Base-by-base conservation (phyloP, 1,140 invertebrate genomes). In the Pantala flavescens region DNA sequence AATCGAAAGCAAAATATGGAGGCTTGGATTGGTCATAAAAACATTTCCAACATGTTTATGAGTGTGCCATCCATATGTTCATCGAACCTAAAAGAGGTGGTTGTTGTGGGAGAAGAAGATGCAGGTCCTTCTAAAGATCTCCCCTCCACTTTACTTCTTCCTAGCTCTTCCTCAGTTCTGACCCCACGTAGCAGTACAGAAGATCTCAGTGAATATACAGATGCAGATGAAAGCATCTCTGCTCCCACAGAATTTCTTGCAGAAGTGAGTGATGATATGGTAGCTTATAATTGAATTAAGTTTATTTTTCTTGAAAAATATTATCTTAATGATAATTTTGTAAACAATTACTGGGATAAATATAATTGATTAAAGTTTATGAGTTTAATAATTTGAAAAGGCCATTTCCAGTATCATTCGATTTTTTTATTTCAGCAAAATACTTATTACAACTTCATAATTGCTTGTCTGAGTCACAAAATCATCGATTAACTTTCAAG, bases 201-300 rank as follows among this genome's bases (percentile, higher is more conserved):
- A 77, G 84, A 84, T 77, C 76, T 85, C 21, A 87, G 85, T 75
- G 89, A 90, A 78, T 89, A 89, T 78, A 90, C 89, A 23, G 89
- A 91, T 79, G 88, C 89, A 42, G 88, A 90, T 78, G 85, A 87
- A 74, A 86, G 88, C 77, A 86, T 86, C 43, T 84, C 84, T 43
- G 89, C 89, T 23, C 89, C 89, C 23, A 90, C 88, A 71, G 89
- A 90, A 80, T 89, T 90, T 80, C 81, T 91, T 5, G 89, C 89
- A 23, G 89, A 91, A 86, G 89, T 90, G 79, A 81, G 78, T 77
- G 75, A 74, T 74, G 28, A 36, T 36, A 2, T 36, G 28, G 9
- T 36, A 9, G 9, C 28, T 36, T 36, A 36, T 36, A 36, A n/a
- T n/a, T n/a, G n/a, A n/a, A n/a, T n/a, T n/a, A n/a, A 36, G 28